A percentile compares a stretch with the other conserved stretches of the same genome.
These are phyloP conservation scores for Andrena praecox DNA, from an alignment of 2,888 invertebrate genomes.

Conservation along the genomic window DNA sequence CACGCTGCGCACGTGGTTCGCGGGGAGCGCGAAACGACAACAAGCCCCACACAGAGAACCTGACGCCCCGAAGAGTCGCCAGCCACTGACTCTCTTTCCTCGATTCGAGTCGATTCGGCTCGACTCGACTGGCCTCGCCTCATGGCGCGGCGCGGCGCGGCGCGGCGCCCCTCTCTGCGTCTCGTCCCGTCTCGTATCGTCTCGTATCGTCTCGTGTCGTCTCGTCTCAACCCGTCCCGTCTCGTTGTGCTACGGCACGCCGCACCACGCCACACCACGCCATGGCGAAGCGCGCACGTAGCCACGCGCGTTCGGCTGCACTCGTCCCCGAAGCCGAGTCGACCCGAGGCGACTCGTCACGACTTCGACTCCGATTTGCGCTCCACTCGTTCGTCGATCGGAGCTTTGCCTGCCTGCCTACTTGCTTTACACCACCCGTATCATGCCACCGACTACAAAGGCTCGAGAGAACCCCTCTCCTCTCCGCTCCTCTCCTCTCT, in stretches of 20 bases:
- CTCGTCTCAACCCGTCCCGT: constrained; percentile 84
- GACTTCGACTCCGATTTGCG: constrained; percentile 49
- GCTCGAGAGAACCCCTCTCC: constrained; percentile 1
- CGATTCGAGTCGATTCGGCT: constrained; percentile 88
- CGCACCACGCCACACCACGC: constrained; percentile 35
- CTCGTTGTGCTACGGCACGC: constrained; percentile 19
- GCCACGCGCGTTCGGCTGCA: constrained; percentile 60
- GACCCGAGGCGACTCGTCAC: constrained; percentile 57
- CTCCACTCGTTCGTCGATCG: constrained; percentile 47
- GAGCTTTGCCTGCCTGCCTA: constrained; percentile 24
- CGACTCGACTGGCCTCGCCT: constrained; percentile 83
- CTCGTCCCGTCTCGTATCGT: constrained; percentile 18
- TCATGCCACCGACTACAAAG: constrained; percentile 21
- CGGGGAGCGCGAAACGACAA: constrained; percentile 89
- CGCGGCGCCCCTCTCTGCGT: constrained; percentile 81
- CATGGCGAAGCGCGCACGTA: constrained; percentile 47
- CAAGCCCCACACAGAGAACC: constrained; percentile 86
- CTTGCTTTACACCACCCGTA: constrained; percentile 25
- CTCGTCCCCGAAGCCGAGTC: constrained; percentile 54
- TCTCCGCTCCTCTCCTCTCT: not conserved
- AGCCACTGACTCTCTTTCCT: constrained; percentile 85
- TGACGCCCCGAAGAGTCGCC: constrained; percentile 82
- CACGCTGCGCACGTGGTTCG: constrained; percentile 85
- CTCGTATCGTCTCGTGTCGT: constrained; percentile 30
- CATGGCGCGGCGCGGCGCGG: constrained; percentile 75